Percentiles rank a stretch among this genome's conserved stretches.
Evolutionary conservation across 1,140 invertebrate genomes (phyloP).

Genomic region (Plutomurus gul): DNA sequence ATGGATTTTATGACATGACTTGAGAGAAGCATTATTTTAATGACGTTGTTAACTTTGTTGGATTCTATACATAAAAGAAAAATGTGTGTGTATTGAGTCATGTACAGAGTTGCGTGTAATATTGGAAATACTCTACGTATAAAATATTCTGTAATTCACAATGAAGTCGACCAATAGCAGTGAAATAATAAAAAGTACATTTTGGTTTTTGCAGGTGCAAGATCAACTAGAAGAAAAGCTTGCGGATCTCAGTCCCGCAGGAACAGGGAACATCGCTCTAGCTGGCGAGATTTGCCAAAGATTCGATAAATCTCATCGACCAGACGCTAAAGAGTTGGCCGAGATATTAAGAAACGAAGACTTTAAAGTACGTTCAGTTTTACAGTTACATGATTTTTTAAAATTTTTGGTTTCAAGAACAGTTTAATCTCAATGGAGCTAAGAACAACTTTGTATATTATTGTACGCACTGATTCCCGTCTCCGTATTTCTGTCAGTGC

Average conservation of each 20-base stretch:
- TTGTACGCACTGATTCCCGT: too few species aligned
- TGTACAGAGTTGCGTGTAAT: too few species aligned
- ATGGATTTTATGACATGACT: too few species aligned
- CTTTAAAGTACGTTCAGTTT: slow-evolving; percentile 56
- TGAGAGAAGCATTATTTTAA: too few species aligned
- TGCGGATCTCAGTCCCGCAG: slow-evolving; percentile 58
- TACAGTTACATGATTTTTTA: neutral
- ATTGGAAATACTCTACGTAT: neutral
- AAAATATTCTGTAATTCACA: neutral
- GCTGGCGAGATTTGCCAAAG: slow-evolving; percentile 55
- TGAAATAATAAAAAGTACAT: neutral
- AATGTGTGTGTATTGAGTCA: too few species aligned
- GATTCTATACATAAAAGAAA: too few species aligned
- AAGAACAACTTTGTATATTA: too few species aligned
- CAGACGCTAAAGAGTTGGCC: slow-evolving; percentile 61
- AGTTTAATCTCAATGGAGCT: too few species aligned
- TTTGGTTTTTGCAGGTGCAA: slow-evolving; percentile 59
- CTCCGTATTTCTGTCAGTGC: too few species aligned
- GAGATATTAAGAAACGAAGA: slow-evolving; percentile 60
- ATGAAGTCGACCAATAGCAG: neutral
- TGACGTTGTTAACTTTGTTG: too few species aligned
- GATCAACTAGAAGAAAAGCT: slow-evolving; percentile 61
- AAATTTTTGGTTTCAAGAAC: too few species aligned
- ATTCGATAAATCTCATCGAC: slow-evolving; percentile 58
- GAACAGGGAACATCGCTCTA: slow-evolving; percentile 58